Evolutionary conservation across 64 coral and sea anemone species (phyloP), one percentile per base, ranked within the genome.

Genomic region (Stylophora pistillata): DNA sequence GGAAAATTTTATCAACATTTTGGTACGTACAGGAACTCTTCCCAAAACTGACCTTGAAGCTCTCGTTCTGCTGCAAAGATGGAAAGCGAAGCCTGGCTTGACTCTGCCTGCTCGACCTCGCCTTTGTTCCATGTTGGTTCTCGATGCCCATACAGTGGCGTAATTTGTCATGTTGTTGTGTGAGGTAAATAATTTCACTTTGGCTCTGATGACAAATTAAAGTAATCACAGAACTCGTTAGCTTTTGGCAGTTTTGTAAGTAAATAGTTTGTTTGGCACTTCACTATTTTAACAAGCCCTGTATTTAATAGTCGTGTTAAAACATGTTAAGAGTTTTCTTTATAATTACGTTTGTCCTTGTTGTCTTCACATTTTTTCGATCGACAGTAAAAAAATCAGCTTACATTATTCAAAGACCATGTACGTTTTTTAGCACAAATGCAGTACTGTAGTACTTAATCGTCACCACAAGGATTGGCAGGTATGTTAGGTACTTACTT

Each of bases 141-240:
- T 91, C 13, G 97, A 99, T 4, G 97, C 97, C 97, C 97, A 99
- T 30, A 99, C 97, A 14, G 97, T 99, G 14, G 97, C 97, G 10
- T 99, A 99, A 70, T 99, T 99, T 29, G 97, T 99, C 97, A 99
- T 99, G 90, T 99, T 99, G 62, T 99, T 99, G 71, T 99, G 97
- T 14, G 97, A 99, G 2, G 97, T 99, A 56, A 99, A 99, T 34
- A 99, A 71, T 59, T 99, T 99, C 23, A 99, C 93, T 72, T 99
- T 99, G 74, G 97, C 97, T 85, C 97, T 99, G 77, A 57, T 37
- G 56, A 54, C 26, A 63, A 66, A n/a, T n/a, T n/a, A n/a, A 64
- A 21, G 41, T 15, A 37, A 77, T 2, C 28, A 77, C 15, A 33
- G 20, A 37, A 20, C 6, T 2, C 32, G 30, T 52, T 10, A 77